Evolutionary conservation across 2,113 vertebrate species (phyloP).

Genomic region (Corythornis vintsioides): DNA sequence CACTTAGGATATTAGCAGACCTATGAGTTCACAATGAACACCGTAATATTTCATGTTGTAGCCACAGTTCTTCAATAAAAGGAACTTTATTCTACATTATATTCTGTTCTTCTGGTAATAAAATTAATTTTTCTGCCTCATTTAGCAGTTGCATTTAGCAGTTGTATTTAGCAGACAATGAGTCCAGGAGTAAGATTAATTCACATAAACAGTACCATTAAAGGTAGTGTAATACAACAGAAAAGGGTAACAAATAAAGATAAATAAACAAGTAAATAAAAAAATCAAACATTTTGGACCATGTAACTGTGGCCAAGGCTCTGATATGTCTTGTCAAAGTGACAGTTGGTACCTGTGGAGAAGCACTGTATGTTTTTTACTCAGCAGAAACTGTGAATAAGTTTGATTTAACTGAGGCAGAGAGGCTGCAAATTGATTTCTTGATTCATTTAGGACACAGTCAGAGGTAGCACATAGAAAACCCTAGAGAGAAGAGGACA

Average conservation of each 20-base stretch:
- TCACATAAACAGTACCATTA: not conserved
- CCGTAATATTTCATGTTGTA: not conserved
- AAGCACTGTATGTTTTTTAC: slow-evolving; percentile 8
- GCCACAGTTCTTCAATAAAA: not conserved
- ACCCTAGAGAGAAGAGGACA: slow-evolving; percentile 9
- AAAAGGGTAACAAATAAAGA: not conserved
- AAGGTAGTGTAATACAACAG: not conserved
- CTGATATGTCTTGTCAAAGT: not conserved
- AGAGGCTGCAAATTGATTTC: slow-evolving; percentile 59
- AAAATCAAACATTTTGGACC: not conserved
- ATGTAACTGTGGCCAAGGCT: not conserved
- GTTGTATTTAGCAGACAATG: not conserved
- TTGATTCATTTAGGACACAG: slow-evolving; percentile 63
- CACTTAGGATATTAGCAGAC: not conserved
- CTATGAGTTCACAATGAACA: not conserved
- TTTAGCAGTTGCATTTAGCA: not conserved
- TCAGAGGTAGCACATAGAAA: slow-evolving; percentile 29
- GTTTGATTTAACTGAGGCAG: slow-evolving; percentile 56
- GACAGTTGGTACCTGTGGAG: not conserved
- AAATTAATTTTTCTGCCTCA: slow-evolving; percentile 16
- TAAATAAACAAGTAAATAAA: rapidly evolving
- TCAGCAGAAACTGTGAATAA: slow-evolving; percentile 36
- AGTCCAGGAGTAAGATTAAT: not conserved
- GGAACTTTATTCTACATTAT: not conserved
- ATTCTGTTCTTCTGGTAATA: not conserved